These are phyloP conservation scores for Hylia prasina DNA, from an alignment of 2,113 vertebrate species.

Conservation along the genomic window DNA sequence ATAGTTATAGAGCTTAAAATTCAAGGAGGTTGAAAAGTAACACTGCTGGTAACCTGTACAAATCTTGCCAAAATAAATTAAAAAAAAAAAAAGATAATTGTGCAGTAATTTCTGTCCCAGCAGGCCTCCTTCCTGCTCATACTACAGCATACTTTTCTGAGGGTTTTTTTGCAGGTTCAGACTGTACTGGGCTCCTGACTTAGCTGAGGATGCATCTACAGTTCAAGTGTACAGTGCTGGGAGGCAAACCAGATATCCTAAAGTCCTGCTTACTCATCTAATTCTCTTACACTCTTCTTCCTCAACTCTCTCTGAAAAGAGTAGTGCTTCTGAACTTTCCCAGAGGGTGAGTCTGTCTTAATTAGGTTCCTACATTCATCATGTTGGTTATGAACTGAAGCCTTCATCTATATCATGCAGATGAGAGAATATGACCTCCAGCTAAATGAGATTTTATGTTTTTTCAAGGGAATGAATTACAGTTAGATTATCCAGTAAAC, in stretches of 20 bases:
- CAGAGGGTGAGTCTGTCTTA: not conserved
- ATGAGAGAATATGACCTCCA: not conserved
- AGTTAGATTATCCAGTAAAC: not conserved
- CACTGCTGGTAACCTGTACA: not conserved
- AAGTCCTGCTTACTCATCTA: not conserved
- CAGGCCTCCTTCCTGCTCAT: not conserved
- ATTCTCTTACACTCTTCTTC: not conserved
- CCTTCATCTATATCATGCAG: not conserved
- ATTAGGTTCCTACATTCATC: not conserved
- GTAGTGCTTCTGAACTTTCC: not conserved
- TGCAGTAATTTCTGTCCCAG: not conserved
- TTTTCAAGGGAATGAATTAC: not conserved
- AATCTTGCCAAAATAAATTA: not conserved
- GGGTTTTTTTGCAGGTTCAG: not conserved
- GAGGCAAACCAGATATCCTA: not conserved
- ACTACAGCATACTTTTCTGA: accelerated
- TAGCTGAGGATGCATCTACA: not conserved
- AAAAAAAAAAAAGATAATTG: not conserved
- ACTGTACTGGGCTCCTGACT: not conserved
- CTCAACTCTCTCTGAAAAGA: not conserved
- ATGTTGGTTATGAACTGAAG: not conserved
- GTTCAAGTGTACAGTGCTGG: not conserved
- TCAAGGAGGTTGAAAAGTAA: not conserved
- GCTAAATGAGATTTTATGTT: not conserved
- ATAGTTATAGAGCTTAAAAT: not conserved